Base-by-base conservation (phyloP, 2,888 invertebrate genomes). In the Rhabditoides inermis region DNA sequence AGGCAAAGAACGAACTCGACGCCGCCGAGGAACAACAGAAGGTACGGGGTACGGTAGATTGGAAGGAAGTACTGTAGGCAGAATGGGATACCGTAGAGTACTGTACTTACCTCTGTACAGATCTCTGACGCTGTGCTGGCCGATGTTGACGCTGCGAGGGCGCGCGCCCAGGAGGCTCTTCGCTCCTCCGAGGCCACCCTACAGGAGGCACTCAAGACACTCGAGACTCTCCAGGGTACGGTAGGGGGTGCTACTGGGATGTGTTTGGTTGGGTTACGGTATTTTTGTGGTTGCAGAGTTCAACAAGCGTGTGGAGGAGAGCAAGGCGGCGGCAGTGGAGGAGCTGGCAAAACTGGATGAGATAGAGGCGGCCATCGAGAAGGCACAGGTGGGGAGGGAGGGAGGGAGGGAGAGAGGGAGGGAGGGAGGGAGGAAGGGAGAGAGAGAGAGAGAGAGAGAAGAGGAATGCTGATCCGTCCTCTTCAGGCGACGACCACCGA, bases 291-390 rank as follows among this genome's bases (percentile, higher is more conserved):
- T 88, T 22, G 82, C 39, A 52, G 62, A 72, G 76, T 95, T 94
- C 81, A 89, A 91, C 77, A 84, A 86, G 53, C 85, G 88, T 78
- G 90, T 92, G 1, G 85, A 88, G 63, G 85, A 85, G 60, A 90
- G 88, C 55, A 86, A 88, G 54, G 83, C 84, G 45, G 84, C 85
- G 61, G 91, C 94, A 0, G 82, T 85, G 40, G 82, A 86, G 57
- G 88, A 91, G 0, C 79, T 90, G 15, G 78, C 82, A 56, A 84
- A 84, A 46, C 85, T 91, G 20, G 84, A 85, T 0, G 83, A 84
- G 56, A 90, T 94, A 51, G 83, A 86, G 70, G 77, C 81, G 51
- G 79, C 84, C 56, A 85, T 90, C 35, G 73, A 79, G 23, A 84
- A 86, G 63, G 88, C 90, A 0, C 84, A 85, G 50, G 78, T 81